Conservation (phyloP, 92 coral and sea anemone genomes). For the Phenganax subtilis region DNA sequence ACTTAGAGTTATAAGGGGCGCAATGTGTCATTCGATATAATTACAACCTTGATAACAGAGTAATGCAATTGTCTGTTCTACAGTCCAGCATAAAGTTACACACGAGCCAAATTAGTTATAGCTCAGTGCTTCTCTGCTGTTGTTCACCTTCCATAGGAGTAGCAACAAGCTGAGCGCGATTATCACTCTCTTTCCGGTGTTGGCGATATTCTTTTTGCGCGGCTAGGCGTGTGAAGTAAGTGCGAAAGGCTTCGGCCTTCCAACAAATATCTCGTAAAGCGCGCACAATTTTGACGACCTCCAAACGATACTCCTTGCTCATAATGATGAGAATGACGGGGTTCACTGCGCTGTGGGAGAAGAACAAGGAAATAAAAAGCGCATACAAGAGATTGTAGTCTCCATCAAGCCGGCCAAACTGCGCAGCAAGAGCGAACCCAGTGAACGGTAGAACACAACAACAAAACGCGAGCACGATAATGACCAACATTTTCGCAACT, state of each 20-base stretch:
- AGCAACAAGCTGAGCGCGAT: constrained; percentile 36
- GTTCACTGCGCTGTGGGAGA: constrained; percentile 85
- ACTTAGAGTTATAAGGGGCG: background rate
- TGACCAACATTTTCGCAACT: constrained; percentile 85
- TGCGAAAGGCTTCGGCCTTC: constrained; percentile 35
- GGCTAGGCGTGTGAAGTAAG: constrained; percentile 10
- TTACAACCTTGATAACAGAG: no score
- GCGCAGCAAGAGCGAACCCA: constrained; percentile 57
- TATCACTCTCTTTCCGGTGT: constrained; percentile 39
- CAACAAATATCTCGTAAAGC: constrained; percentile 32
- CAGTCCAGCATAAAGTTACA: background rate
- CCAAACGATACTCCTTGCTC: constrained; percentile 82
- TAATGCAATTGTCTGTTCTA: no score
- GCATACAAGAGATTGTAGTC: constrained; percentile 58
- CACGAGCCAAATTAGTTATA: background rate
- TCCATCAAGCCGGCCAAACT: constrained; percentile 57
- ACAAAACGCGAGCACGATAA: constrained; percentile 79
- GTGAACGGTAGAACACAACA: constrained; percentile 77
- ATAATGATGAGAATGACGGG: constrained; percentile 84
- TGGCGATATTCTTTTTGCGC: constrained; percentile 23
- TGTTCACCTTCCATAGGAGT: constrained; percentile 28
- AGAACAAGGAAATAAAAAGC: constrained; percentile 66
- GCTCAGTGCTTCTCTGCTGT: constrained; percentile 37
- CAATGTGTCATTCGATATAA: background rate
- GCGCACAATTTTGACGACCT: constrained; percentile 22